Percentiles rank a stretch among this genome's conserved stretches.
phyloP scores from a whole-genome alignment of 1,140 invertebrate species.

The Adoxophyes honmai region DNA sequence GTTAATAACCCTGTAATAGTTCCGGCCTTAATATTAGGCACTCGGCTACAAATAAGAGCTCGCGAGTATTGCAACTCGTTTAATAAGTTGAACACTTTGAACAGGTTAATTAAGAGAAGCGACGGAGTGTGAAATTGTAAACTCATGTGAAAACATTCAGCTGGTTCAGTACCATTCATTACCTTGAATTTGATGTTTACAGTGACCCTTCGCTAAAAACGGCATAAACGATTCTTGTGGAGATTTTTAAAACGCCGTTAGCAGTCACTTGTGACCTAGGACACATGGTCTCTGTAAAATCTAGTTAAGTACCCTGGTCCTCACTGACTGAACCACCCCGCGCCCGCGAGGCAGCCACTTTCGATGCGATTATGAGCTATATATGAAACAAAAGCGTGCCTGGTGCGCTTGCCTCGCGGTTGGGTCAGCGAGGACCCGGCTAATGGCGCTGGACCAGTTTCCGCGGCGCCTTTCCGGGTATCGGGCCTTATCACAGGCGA shows the following conservation, averaged over 20 bases:
- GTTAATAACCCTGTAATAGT: conserved; percentile 1
- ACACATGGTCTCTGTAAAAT: too few relatives aligned
- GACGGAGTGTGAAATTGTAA: conserved; percentile 55
- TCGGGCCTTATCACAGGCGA: background rate
- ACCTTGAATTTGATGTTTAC: conserved; percentile 15
- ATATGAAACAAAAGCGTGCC: too few relatives aligned
- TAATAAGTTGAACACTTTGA: conserved; percentile 34
- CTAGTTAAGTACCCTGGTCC: too few relatives aligned
- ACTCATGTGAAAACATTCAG: conserved; percentile 48
- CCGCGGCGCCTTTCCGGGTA: background rate
- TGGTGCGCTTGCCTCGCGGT: too few relatives aligned
- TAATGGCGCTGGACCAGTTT: background rate
- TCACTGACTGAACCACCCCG: too few relatives aligned
- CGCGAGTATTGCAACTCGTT: conserved; percentile 35
- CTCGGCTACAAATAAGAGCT: conserved; percentile 8
- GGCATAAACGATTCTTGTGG: too few relatives aligned
- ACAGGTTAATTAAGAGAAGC: conserved; percentile 53
- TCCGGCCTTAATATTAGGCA: conserved; percentile 20
- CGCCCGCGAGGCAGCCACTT: too few relatives aligned
- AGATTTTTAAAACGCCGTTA: too few relatives aligned
- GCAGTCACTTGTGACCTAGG: too few relatives aligned
- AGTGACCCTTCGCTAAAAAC: too few relatives aligned
- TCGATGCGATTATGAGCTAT: too few relatives aligned
- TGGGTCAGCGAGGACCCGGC: too few relatives aligned
- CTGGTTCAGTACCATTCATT: conserved; percentile 25